Base-by-base conservation (phyloP, 2,113 vertebrate species). In the Laticauda colubrina region DNA sequence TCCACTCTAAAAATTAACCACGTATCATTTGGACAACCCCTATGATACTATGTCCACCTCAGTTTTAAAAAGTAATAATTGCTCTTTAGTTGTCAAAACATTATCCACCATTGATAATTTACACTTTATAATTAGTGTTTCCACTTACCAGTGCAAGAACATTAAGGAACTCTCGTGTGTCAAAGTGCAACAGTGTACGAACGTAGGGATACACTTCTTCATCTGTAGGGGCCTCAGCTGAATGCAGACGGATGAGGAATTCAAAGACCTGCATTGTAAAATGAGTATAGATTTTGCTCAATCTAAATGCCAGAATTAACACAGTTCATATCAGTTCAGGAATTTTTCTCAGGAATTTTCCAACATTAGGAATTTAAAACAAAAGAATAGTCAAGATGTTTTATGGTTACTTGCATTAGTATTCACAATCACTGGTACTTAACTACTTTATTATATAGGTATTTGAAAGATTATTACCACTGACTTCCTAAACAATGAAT, bases 161-260 rank as follows among this genome's bases (percentile, higher is more conserved):
- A 2, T 99, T 99, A 87, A 99, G 98, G 96, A 99, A 99, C 89
- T 99, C 99, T 53, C 99, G 97, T 0, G 99, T 99, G 95, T 99
- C 99, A 0, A 99, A 99, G 97, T 99, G 99, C 56, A 99, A 98
- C 88, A 99, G 97, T 3, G 99, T 99, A 0, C 98, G 98, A 24
- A 99, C 94, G 0, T 98, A 98, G 0, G 99, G 99, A 93, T 99
- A 99, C 86, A 99, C 96, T 94, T 99, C 98, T 97, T 99, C 99
- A 89, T 99, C 98, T n/a, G 97, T 96, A 1, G 97, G 97, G 0
- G 98, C 98, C 93, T 99, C 98, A 0, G 98, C 89, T 0, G 99
- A 98, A 93, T 99, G 99, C n/a, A 99, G 97, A n/a, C 98, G 98
- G 95, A 99, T 98, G 45, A 99, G 97, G 94, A 99, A 99, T 93